phyloP scores from a whole-genome alignment of 2,797 vertebrate species.

The Momotus momota region DNA sequence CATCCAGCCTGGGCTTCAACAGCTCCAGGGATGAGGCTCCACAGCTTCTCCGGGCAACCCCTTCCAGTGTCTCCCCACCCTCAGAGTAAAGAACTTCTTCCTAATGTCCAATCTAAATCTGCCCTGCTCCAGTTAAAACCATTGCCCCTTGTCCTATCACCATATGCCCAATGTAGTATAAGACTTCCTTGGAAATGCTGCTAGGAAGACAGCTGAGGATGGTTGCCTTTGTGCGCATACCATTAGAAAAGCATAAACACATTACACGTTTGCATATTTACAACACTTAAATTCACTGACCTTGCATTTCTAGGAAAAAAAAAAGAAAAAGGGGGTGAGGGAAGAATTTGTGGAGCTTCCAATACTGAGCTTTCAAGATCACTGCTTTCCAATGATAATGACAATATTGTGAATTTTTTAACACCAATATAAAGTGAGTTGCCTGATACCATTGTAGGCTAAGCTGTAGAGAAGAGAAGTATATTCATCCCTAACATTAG shows the following conservation, averaged over 20 bases:
- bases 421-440: background rate
- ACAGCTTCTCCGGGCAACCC: too few species aligned
- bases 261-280: background rate
- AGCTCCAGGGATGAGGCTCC: too few species aligned
- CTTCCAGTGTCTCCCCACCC: too few species aligned
- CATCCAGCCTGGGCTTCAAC: too few species aligned
- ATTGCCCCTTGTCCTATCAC: too few species aligned
- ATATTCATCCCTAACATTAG: background rate
- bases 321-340: fast-evolving
- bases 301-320: background rate
- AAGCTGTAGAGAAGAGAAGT: background rate
- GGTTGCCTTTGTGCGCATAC: background rate
- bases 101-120: too few species aligned
- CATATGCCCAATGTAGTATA: background rate
- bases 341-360: background rate
- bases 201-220: background rate
- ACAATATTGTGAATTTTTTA: background rate
- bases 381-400: background rate
- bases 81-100: too few species aligned
- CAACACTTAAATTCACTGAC: background rate
- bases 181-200: background rate
- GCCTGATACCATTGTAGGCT: background rate
- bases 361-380: background rate
- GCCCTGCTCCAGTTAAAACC: too few species aligned
- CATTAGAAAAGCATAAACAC: background rate